Evolutionary conservation across 1,140 invertebrate species (phyloP).

Genomic region (Ceratina calcarata): DNA sequence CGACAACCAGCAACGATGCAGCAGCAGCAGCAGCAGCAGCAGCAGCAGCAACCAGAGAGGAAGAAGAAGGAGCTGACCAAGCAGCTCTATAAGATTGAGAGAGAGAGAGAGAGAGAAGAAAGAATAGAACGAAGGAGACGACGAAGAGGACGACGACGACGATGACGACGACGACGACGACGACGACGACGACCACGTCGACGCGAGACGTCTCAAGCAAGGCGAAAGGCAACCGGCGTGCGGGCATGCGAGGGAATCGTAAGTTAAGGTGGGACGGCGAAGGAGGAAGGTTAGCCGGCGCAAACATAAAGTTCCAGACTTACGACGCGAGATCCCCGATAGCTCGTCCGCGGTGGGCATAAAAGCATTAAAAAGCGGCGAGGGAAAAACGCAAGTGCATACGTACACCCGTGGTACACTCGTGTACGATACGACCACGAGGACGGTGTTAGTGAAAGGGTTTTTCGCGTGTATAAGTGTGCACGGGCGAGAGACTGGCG

Average conservation of each 20-base stretch:
- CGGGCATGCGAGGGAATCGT: conserved; percentile 76
- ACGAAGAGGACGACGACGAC: conserved; percentile 21
- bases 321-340: conserved; percentile 81
- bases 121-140: background rate
- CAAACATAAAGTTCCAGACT: conserved; percentile 81
- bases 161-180: conserved; percentile 13
- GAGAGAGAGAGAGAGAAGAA: background rate
- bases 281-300: conserved; percentile 74
- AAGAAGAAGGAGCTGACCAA: conserved; percentile 2
- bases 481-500: conserved; percentile 31
- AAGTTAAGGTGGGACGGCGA: conserved; percentile 77
- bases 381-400: conserved; percentile 71
- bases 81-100: background rate
- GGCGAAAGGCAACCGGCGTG: conserved; percentile 58
- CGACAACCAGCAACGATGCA: conserved; percentile 18
- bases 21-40: background rate
- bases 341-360: conserved; percentile 80
- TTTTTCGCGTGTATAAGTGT: conserved; percentile 44
- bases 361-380: conserved; percentile 76
- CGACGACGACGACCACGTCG: conserved; percentile 58
- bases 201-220: conserved; percentile 80
- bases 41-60: background rate
- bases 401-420: conserved; percentile 45
- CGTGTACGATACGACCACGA: background rate
- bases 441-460: conserved; percentile 11